Base-by-base conservation (phyloP, 2,888 invertebrate genomes). In the Drosophila algonquin region DNA sequence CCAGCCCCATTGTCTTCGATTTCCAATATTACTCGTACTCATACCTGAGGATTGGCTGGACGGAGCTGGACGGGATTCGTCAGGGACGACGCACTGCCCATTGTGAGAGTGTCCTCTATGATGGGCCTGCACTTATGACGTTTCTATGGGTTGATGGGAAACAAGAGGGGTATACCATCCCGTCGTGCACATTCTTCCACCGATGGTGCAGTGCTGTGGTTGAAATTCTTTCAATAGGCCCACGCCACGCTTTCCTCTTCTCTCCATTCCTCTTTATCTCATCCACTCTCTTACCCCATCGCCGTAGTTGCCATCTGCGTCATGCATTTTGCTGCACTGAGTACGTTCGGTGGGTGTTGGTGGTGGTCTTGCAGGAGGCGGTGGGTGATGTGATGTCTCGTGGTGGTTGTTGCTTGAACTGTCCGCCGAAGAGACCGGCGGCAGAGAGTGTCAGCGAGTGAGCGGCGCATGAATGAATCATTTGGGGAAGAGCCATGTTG, bases 381-480 rank as follows among this genome's bases (percentile, higher is more conserved):
- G 35, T 46, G 50, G 53, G 60, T 54, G 56, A 16, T 58, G 63
- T 30, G 56, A n/a, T 58, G 63, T 30, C 44, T 48, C 35, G 27
- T 53, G 46, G 35, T 47, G 53, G 64, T 64, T 54, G 54, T 55
- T 44, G 65, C 53, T 64, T 45, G 45, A 21, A 30, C 40, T 40
- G 40, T 40, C 45, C 67, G 62, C 40, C 35, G 32, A 45, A 65
- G 64, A 60, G 55, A 53, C 47, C 45, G 56, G 35, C 24, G 48
- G 40, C 61, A 53, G 57, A 40, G 65, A 63, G 58, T 65, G 58
- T 51, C 54, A 58, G 73, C 63, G 57, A 63, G 57, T 68, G 61
- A 60, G 80, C 67, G 80, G 60, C 63, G 67, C 69, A 78, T 89
- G 87, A 89, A 89, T 83, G 89, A 83, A 83, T 83, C 83, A 87